Evolutionary conservation across 2,888 invertebrate genomes (phyloP).

Genomic region (Zelleria hepariella): DNA sequence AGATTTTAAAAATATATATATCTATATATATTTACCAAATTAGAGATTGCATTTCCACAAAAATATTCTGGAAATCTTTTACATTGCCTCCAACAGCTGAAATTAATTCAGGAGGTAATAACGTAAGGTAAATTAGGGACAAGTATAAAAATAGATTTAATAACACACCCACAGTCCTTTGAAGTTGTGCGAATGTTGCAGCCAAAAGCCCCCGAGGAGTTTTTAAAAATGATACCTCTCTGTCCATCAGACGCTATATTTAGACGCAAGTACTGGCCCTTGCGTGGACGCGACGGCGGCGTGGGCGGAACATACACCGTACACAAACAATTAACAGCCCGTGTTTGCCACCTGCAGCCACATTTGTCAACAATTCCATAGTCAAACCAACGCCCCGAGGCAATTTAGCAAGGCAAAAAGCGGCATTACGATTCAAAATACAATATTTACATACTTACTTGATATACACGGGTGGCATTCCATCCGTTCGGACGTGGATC

Average conservation of each 20-base stretch:
- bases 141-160: neutral
- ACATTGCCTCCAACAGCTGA: neutral
- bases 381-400: neutral
- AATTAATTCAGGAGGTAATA: neutral
- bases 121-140: neutral
- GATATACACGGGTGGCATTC: slow-evolving; percentile 42
- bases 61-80: no score
- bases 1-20: no score
- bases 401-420: neutral
- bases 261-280: neutral
- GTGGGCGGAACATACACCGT: slow-evolving; percentile 23
- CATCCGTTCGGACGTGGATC: slow-evolving; percentile 38
- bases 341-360: neutral
- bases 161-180: neutral
- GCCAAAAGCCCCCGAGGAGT: neutral
- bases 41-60: no score
- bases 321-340: neutral
- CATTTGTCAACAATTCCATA: neutral
- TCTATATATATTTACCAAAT: no score
- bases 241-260: neutral
- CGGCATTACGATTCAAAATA: slow-evolving; percentile 8
- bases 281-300: slow-evolving; percentile 14
- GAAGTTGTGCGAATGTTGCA: neutral
- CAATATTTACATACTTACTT: slow-evolving; percentile 30
- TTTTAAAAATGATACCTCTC: neutral